A percentile compares a stretch with the other conserved stretches of the same genome.
Evolutionary conservation across 2,888 invertebrate genomes (phyloP).

Genomic region (Halictus ligatus): DNA sequence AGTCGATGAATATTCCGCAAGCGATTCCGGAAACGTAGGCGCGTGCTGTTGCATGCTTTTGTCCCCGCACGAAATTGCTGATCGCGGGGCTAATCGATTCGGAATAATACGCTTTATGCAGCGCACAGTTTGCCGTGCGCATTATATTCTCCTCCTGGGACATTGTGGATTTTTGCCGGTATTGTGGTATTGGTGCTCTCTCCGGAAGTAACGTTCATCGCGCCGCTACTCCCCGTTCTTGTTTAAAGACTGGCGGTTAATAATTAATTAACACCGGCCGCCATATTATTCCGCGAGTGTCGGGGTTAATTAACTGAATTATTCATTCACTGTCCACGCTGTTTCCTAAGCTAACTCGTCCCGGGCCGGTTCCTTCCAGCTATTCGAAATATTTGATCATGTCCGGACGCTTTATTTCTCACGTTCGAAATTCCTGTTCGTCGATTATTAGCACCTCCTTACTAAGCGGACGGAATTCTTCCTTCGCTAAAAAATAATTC

Average conservation of each 20-base stretch:
- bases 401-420: background rate
- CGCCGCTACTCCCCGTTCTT: background rate
- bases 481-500: background rate
- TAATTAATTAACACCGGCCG: conserved; percentile 39
- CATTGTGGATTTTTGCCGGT: conserved; percentile 10
- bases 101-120: conserved; percentile 35
- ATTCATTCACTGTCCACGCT: conserved; percentile 35
- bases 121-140: conserved; percentile 14
- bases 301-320: conserved; percentile 37
- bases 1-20: conserved; percentile 28
- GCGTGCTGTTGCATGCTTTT: conserved; percentile 25
- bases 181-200: background rate
- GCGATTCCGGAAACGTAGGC: conserved; percentile 4
- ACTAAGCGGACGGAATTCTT: background rate
- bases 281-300: conserved; percentile 6
- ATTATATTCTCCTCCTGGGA: conserved; percentile 18
- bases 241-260: conserved; percentile 22
- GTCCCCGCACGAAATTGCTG: conserved; percentile 9
- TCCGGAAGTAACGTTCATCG: background rate
- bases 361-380: background rate
- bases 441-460: background rate
- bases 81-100: conserved; percentile 34
- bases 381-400: background rate
- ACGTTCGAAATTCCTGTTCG: background rate
- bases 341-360: conserved; percentile 32